A percentile compares a stretch with the other conserved stretches of the same genome.
phyloP scores from a whole-genome alignment of 2,797 vertebrate species.

The Halcyon smyrnensis region DNA sequence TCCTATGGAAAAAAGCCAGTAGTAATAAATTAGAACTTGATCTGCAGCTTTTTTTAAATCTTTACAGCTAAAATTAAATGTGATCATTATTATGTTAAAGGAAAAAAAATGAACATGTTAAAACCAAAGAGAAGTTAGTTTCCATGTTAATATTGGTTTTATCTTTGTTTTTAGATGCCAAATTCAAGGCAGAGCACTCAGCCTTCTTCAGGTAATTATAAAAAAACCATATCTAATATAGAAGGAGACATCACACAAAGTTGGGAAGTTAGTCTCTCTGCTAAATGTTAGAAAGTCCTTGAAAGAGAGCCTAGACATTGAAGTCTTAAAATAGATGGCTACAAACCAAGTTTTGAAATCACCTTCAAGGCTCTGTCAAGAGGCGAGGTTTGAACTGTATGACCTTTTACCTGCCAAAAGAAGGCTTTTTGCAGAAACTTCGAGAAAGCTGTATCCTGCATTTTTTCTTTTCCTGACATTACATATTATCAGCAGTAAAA shows the following conservation, averaged over 20 bases:
- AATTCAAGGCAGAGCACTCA: background rate
- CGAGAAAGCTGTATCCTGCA: background rate
- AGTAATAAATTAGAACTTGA: background rate
- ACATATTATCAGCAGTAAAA: background rate
- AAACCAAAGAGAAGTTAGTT: background rate
- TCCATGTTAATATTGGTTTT: background rate
- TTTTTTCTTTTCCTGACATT: constrained; percentile 15
- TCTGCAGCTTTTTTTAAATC: background rate
- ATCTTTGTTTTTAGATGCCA: background rate
- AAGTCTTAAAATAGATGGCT: background rate
- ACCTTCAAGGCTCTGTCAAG: background rate
- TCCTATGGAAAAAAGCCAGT: background rate
- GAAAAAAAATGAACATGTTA: background rate
- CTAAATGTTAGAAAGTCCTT: background rate
- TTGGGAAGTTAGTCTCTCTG: background rate
- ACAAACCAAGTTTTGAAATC: constrained; percentile 29
- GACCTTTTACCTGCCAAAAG: background rate
- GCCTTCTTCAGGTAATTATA: background rate
- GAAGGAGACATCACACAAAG: background rate
- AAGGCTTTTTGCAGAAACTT: background rate
- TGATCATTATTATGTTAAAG: background rate
- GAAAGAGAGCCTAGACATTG: background rate
- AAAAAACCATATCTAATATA: background rate
- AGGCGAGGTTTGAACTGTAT: background rate
- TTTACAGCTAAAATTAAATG: background rate